phyloP scores from a whole-genome alignment of 2,888 invertebrate species.

The Ophioninae sp. region DNA sequence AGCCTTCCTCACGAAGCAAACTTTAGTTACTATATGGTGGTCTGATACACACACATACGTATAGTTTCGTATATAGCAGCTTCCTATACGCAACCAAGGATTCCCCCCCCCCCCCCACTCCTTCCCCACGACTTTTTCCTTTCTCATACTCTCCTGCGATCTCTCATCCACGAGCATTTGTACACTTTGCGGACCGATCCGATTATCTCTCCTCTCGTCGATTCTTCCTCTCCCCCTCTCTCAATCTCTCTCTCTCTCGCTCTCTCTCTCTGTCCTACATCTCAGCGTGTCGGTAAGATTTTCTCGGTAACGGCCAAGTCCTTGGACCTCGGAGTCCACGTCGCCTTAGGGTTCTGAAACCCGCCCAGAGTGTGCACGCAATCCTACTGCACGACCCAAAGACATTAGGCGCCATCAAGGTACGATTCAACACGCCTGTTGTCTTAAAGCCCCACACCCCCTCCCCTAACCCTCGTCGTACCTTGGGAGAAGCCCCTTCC shows the following conservation, averaged over 20 bases:
- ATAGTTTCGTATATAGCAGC: constrained; percentile 42
- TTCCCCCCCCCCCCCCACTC: constrained; percentile 32
- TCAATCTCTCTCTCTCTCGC: constrained; percentile 13
- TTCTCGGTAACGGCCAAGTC: constrained; percentile 78
- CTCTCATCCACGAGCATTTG: constrained; percentile 53
- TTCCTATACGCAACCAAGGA: constrained; percentile 51
- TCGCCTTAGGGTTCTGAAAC: constrained; percentile 77
- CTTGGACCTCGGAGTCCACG: constrained; percentile 74
- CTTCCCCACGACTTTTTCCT: not conserved
- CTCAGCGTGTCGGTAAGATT: constrained; percentile 71
- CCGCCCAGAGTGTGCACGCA: constrained; percentile 79
- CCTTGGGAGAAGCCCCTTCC: constrained; percentile 1
- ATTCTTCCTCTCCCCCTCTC: constrained; percentile 53
- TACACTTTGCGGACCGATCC: constrained; percentile 58
- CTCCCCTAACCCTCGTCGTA: not conserved
- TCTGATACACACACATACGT: constrained; percentile 15
- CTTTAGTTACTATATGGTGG: constrained; percentile 40
- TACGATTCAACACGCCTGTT: constrained; percentile 56
- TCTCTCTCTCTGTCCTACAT: constrained; percentile 31
- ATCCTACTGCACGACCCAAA: constrained; percentile 76
- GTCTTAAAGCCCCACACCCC: constrained; percentile 34
- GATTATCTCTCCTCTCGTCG: constrained; percentile 59
- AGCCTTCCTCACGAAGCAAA: constrained; percentile 39
- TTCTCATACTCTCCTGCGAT: constrained; percentile 29
- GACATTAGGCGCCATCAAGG: constrained; percentile 68